These are phyloP conservation scores for Pristionchus maxplancki DNA, from an alignment of 2,888 invertebrate species.

Conservation along the genomic window DNA sequence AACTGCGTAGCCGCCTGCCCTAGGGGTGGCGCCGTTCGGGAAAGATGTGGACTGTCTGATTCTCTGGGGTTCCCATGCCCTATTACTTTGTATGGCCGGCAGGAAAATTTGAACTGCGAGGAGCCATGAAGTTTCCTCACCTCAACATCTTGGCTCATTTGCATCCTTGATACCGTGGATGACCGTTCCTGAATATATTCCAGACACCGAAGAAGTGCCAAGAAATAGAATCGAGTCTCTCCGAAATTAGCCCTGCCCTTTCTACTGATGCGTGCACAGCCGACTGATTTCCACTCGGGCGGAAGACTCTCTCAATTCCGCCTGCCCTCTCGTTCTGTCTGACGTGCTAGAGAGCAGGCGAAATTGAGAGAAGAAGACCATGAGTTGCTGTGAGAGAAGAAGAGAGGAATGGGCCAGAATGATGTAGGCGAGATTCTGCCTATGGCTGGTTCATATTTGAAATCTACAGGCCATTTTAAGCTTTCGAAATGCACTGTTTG, in stretches of 20 bases:
- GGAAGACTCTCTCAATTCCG: no score
- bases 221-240: neutral
- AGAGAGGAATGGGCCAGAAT: neutral
- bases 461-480: no score
- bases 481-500: no score
- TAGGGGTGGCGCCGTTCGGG: neutral
- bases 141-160: no score
- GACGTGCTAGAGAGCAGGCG: neutral
- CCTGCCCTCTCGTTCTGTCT: no score
- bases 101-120: no score
- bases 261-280: conserved; percentile 28
- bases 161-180: no score
- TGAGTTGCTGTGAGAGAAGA: neutral
- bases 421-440: neutral
- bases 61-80: no score
- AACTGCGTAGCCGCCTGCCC: neutral
- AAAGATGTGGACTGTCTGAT: neutral
- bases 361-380: neutral
- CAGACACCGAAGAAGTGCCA: neutral
- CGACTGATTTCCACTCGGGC: conserved; percentile 10
- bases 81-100: no score
- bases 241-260: conserved; percentile 6
- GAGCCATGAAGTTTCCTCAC: no score
- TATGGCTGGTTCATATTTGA: no score
- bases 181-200: no score